Evolutionary conservation across 2,888 invertebrate genomes (phyloP).

Genomic region (Malthinus seriepunctatus): DNA sequence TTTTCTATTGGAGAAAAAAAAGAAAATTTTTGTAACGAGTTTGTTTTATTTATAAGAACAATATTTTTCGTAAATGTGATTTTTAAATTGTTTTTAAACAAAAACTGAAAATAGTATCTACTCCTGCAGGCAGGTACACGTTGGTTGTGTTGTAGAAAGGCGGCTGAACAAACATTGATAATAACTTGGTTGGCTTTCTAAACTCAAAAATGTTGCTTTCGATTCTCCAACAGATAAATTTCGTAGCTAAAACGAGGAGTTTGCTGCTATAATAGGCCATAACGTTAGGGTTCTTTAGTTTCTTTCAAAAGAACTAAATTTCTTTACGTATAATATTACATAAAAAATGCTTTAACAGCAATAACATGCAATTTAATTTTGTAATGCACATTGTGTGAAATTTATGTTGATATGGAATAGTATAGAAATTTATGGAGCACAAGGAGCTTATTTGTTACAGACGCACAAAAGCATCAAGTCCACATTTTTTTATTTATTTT

Average conservation of each 20-base stretch:
- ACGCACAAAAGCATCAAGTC: slow-evolving; percentile 1
- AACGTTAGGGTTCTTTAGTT: slow-evolving; percentile 13
- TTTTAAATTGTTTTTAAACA: neutral
- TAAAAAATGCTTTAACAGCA: slow-evolving; percentile 5
- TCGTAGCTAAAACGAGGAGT: slow-evolving; percentile 11
- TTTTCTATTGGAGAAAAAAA: too few species aligned
- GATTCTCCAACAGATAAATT: slow-evolving; percentile 16
- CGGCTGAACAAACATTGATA: slow-evolving; percentile 21
- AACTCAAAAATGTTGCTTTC: slow-evolving; percentile 12
- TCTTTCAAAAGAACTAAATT: slow-evolving; percentile 18
- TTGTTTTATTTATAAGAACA: too few species aligned
- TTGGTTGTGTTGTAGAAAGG: slow-evolving; percentile 8
- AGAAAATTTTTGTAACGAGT: too few species aligned
- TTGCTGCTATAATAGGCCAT: slow-evolving; percentile 13
- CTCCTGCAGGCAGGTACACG: neutral
- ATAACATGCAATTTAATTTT: slow-evolving; percentile 4
- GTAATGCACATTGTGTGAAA: slow-evolving; percentile 1
- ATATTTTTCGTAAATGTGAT: too few species aligned
- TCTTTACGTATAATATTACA: slow-evolving; percentile 4
- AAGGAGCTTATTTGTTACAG: neutral
- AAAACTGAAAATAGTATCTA: slow-evolving; percentile 1
- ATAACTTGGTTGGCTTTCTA: slow-evolving; percentile 12
- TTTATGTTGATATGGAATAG: slow-evolving; percentile 1
- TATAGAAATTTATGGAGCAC: slow-evolving; percentile 5
- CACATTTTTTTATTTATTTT: neutral